Percentiles rank a stretch among this genome's conserved stretches.
Conservation (phyloP, 2,113 vertebrate genomes). For the Channa maculata region DNA sequence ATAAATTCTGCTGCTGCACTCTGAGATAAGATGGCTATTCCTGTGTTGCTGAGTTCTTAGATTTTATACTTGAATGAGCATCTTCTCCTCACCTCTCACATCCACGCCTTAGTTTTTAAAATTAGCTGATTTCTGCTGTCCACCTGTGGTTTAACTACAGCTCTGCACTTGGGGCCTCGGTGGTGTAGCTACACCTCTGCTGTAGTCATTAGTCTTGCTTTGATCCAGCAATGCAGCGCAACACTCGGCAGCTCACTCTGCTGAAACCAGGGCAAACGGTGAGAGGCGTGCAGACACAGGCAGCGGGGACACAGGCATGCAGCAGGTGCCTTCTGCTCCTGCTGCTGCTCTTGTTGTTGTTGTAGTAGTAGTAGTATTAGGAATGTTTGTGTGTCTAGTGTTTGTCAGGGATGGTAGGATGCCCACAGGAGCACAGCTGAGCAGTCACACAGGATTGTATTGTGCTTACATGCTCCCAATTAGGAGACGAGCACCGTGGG, state of each 20-base stretch:
- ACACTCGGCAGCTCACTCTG: conserved; percentile 51
- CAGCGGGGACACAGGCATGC: conserved; percentile 37
- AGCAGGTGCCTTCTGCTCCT: conserved; percentile 57
- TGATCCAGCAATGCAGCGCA: conserved; percentile 64
- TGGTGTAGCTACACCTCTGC: conserved; percentile 52
- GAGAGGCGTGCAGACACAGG: conserved; percentile 30
- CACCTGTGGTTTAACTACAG: conserved; percentile 52
- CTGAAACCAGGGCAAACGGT: conserved; percentile 51
- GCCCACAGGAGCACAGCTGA: conserved; percentile 64
- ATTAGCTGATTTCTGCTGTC: conserved; percentile 19
- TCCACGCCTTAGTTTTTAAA: conserved; percentile 15
- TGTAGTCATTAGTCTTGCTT: conserved; percentile 70
- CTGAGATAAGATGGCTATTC: not conserved
- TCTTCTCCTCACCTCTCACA: conserved; percentile 4
- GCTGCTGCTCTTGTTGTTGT: conserved; percentile 12
- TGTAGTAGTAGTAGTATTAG: conserved; percentile 37
- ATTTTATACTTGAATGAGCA: not conserved
- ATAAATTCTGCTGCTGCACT: not conserved
- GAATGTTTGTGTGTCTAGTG: conserved; percentile 44
- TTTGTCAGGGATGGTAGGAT: conserved; percentile 60
- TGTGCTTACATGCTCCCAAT: conserved; percentile 68
- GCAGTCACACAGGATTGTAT: conserved; percentile 44
- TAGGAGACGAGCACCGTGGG: conserved; percentile 65
- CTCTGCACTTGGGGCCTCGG: conserved; percentile 49
- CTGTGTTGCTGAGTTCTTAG: not conserved